Evolutionary conservation across 2,797 vertebrate genomes (phyloP), one percentile per base, ranked within the genome.

Genomic region (Spondyliosoma cantharus): DNA sequence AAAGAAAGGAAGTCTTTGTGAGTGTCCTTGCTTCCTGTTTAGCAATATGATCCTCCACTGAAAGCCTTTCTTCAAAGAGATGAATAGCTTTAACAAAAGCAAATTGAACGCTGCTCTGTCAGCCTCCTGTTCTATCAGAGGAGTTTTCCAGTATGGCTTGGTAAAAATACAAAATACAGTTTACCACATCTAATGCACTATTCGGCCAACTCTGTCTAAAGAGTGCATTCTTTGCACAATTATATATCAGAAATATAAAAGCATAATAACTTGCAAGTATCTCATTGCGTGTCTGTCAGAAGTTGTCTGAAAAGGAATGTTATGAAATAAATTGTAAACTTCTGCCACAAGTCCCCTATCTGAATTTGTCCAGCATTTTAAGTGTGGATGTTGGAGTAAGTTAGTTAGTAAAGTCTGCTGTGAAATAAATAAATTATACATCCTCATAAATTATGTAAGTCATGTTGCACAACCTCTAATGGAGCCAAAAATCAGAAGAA

Each of bases 381-480:
- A 71, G 67, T 50, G 60, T 60, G 22, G 45, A 27, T 67, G 22
- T 43, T 67, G 32, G 45, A 58, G 29, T 78, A 22, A 65, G 9
- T 46, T 52, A 29, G 29, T 71, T 64, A 6, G 22, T 58, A 22
- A 64, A 64, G 68, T 52, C 58, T 32, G 24, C 53, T 59, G 27
- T 64, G n/a, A 58, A 67, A 67, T 54, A 6, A 53, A 66, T 64
- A 25, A 63, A 42, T 22, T 50, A 64, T 5, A 43, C 19, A 49
- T 61, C 9, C 22, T 19, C 20, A 79, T 61, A 49, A 49, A 60
- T 72, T 17, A 72, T 24, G 16, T 16, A 78, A 58, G 54, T 32
- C 19, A 22, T 49, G 19, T 49, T 74, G 12, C 45, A 63, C 17
- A 24, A 32, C 7, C 3, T 70, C 11, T 24, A 53, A 53, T 53